Conservation (phyloP, 2,797 vertebrate species). For the Florisuga fusca region DNA sequence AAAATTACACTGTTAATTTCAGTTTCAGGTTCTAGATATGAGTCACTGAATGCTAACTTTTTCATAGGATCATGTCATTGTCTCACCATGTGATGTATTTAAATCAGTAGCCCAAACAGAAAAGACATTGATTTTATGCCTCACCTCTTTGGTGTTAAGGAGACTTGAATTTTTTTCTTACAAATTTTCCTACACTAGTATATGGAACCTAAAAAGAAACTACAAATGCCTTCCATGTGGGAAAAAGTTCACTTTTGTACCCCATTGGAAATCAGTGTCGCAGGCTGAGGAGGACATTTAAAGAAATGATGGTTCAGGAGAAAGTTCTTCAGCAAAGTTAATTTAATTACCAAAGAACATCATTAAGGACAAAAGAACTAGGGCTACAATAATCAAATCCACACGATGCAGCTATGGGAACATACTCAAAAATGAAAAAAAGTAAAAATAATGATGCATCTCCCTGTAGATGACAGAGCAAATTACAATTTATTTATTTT, state of each 20-base stretch:
- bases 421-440: background rate
- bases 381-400: background rate
- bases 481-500: background rate
- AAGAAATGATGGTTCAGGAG: background rate
- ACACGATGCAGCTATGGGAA: background rate
- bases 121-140: background rate
- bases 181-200: background rate
- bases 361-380: background rate
- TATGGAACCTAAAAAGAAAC: background rate
- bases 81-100: background rate
- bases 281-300: background rate
- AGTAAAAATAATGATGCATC: background rate
- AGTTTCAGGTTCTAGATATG: background rate
- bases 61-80: background rate
- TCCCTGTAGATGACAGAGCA: background rate
- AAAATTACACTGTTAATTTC: background rate
- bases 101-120: background rate
- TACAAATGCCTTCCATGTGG: background rate
- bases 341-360: constrained; percentile 7
- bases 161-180: background rate
- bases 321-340: constrained; percentile 27
- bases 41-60: background rate
- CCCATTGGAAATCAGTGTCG: background rate
- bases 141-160: background rate
- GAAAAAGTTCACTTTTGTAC: background rate